phyloP scores from a whole-genome alignment of 2,113 vertebrate genomes.

The Ranitomeya variabilis region DNA sequence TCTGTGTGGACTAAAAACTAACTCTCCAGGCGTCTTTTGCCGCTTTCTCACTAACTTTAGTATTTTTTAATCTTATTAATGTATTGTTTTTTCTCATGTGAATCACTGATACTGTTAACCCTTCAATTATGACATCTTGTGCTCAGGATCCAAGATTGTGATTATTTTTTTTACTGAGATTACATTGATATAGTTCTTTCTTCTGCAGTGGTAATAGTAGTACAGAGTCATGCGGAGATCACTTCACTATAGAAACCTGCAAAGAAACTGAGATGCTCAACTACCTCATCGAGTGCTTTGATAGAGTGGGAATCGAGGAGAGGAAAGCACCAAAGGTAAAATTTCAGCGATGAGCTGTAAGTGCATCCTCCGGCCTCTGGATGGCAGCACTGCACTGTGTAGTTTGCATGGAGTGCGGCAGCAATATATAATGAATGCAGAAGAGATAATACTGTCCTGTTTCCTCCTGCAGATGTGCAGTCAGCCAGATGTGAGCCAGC shows the following conservation, averaged over 20 bases:
- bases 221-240: slow-evolving; percentile 87
- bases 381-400: not conserved
- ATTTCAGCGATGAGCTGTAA: not conserved
- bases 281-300: slow-evolving; percentile 99
- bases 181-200: not conserved
- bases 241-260: slow-evolving; percentile 94
- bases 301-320: slow-evolving; percentile 98
- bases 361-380: not conserved
- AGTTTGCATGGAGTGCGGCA: not conserved
- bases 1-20: not conserved
- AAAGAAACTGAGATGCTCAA: slow-evolving; percentile 99
- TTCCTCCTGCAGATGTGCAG: slow-evolving; percentile 85
- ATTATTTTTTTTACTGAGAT: not conserved
- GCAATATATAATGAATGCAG: too few species aligned
- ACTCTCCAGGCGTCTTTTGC: not conserved
- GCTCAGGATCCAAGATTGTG: not conserved
- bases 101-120: not conserved
- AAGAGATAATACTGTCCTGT: not conserved
- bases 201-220: slow-evolving; percentile 74
- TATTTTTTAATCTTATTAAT: too few species aligned
- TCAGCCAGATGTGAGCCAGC: slow-evolving; percentile 94
- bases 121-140: not conserved
- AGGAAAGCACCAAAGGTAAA: slow-evolving; percentile 97
- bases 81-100: not conserved
- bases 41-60: not conserved